These are phyloP conservation scores for Athene noctua DNA, from an alignment of 2,113 vertebrate genomes.

Conservation along the genomic window DNA sequence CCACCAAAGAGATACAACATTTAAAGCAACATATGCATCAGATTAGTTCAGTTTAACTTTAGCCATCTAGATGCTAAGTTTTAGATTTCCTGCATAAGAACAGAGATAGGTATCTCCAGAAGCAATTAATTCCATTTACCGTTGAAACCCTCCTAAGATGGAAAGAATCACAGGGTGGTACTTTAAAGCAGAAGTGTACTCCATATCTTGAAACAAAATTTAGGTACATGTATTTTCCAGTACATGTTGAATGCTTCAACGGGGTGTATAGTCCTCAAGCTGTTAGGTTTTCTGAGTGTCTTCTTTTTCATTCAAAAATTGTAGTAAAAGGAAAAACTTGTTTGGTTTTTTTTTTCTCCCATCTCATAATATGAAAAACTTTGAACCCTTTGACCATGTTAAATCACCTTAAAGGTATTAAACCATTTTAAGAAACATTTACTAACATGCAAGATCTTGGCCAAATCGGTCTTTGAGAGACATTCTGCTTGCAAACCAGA, in stretches of 20 bases:
- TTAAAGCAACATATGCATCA: not conserved
- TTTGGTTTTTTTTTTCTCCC: not conserved
- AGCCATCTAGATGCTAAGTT: not conserved
- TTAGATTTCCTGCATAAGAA: not conserved
- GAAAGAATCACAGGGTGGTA: not conserved
- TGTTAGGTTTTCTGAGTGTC: not conserved
- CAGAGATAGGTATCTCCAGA: not conserved
- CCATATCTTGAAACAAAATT: not conserved
- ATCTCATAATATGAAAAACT: not conserved
- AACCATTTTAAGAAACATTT: constrained; percentile 5
- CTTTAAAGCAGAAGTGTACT: not conserved
- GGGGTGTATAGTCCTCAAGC: not conserved
- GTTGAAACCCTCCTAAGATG: not conserved
- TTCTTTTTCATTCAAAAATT: not conserved
- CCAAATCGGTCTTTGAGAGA: constrained; percentile 17
- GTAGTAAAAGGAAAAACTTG: not conserved
- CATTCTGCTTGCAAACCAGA: not conserved
- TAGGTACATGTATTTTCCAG: not conserved
- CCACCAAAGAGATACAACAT: not conserved
- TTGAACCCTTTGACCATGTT: not conserved
- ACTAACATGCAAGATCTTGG: not conserved
- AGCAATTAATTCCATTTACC: not conserved
- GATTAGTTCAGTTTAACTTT: not conserved
- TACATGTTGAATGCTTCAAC: not conserved
- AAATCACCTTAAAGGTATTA: not conserved